phyloP scores from a whole-genome alignment of 2,797 vertebrate species.

The Dallia pectoralis region DNA sequence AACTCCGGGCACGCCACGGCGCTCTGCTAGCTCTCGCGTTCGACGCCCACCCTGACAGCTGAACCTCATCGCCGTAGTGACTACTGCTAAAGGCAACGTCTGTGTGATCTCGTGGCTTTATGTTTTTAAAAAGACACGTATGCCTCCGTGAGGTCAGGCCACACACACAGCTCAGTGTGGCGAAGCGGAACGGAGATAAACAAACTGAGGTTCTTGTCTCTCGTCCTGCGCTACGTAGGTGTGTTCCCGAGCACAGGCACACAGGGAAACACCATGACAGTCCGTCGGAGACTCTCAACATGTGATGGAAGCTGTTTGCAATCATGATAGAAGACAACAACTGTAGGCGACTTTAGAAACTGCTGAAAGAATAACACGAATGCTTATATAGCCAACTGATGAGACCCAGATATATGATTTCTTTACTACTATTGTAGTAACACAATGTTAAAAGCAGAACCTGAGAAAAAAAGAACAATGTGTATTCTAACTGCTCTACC shows the following conservation, averaged over 20 bases:
- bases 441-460: not conserved
- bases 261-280: not conserved
- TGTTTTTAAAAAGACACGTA: conserved; percentile 25
- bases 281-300: not conserved
- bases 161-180: conserved; percentile 68
- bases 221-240: conserved; percentile 38
- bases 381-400: not conserved
- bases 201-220: conserved; percentile 55
- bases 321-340: not conserved
- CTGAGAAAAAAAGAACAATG: conserved; percentile 40
- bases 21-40: conserved; percentile 10
- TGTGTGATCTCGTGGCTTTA: conserved; percentile 1
- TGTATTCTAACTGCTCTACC: not conserved
- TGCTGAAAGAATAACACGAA: not conserved
- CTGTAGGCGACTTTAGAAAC: not conserved
- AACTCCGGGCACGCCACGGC: conserved; percentile 15
- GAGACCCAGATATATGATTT: not conserved
- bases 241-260: not conserved
- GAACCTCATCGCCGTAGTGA: conserved; percentile 1
- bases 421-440: not conserved
- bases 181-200: conserved; percentile 63
- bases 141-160: conserved; percentile 57
- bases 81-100: conserved; percentile 19
- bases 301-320: not conserved
- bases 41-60: conserved; percentile 13